A percentile compares a stretch with the other conserved stretches of the same genome.
Conservation (phyloP, 2,797 vertebrate genomes). For the Anniella stebbinsi region DNA sequence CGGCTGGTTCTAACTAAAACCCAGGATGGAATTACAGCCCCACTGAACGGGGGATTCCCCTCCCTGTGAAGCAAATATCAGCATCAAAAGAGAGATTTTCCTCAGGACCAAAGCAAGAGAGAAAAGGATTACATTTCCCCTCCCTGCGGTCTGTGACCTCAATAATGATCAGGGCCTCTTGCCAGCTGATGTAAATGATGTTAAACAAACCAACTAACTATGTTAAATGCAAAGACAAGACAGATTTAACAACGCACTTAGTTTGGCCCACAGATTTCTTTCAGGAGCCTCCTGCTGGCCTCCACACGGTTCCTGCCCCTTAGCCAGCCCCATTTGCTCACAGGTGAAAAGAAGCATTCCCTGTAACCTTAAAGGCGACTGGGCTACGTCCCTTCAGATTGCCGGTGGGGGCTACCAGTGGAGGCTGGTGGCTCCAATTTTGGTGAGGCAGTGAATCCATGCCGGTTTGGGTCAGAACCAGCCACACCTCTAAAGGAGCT, state of each 20-base stretch:
- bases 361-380: too few relatives aligned
- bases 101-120: neutral
- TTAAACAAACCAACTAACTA: neutral
- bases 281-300: neutral
- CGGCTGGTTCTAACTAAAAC: too few relatives aligned
- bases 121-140: neutral
- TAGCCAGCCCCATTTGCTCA: neutral
- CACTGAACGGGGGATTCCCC: neutral
- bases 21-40: too few relatives aligned
- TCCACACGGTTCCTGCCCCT: neutral
- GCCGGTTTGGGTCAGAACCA: too few relatives aligned
- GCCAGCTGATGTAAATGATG: neutral
- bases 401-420: neutral
- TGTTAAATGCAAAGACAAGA: neutral
- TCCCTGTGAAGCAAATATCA: neutral
- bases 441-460: too few relatives aligned
- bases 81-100: neutral
- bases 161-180: neutral
- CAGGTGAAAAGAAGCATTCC: neutral
- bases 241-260: neutral
- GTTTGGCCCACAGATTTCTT: neutral
- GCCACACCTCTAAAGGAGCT: too few relatives aligned
- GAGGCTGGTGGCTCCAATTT: too few relatives aligned
- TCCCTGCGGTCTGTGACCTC: neutral
- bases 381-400: too few relatives aligned